These are phyloP conservation scores for Cassiopea andromeda DNA, from an alignment of 30 jellyfish, hydroid and myxozoan genomes.

Conservation along the genomic window DNA sequence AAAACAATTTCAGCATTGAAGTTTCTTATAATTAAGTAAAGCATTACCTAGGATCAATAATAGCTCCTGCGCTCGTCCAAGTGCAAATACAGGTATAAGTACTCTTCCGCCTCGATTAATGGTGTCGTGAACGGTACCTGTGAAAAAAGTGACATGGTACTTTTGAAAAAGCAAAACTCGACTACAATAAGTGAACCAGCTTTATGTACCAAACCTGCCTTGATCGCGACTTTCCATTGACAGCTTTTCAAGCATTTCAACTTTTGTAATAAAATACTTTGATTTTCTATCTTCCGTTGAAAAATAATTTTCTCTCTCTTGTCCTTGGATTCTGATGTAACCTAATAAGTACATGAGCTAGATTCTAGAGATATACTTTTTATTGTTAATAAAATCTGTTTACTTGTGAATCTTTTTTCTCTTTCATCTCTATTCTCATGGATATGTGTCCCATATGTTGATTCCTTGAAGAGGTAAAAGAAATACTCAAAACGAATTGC, in stretches of 20 bases:
- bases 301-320: too few relatives aligned
- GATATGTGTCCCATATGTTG: slow-evolving; percentile 99
- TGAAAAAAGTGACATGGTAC: background rate
- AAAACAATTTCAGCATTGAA: too few relatives aligned
- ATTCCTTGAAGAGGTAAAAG: slow-evolving; percentile 59
- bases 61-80: slow-evolving; percentile 99
- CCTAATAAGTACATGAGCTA: too few relatives aligned
- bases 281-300: too few relatives aligned
- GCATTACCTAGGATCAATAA: slow-evolving; percentile 84
- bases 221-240: too few relatives aligned
- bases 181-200: too few relatives aligned
- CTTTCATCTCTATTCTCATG: slow-evolving; percentile 97
- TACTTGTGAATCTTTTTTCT: slow-evolving; percentile 97
- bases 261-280: too few relatives aligned
- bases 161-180: background rate
- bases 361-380: too few relatives aligned
- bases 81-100: slow-evolving; percentile 97
- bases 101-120: slow-evolving; percentile 98
- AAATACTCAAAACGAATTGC: too few relatives aligned
- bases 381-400: background rate
- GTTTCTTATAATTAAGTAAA: background rate
- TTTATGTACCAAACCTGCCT: too few relatives aligned
- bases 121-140: slow-evolving; percentile 88
- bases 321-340: too few relatives aligned
- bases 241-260: too few relatives aligned